These are phyloP conservation scores for Sanderia malayensis DNA, from an alignment of 30 jellyfish, hydroid and myxozoan species.

Conservation along the genomic window DNA sequence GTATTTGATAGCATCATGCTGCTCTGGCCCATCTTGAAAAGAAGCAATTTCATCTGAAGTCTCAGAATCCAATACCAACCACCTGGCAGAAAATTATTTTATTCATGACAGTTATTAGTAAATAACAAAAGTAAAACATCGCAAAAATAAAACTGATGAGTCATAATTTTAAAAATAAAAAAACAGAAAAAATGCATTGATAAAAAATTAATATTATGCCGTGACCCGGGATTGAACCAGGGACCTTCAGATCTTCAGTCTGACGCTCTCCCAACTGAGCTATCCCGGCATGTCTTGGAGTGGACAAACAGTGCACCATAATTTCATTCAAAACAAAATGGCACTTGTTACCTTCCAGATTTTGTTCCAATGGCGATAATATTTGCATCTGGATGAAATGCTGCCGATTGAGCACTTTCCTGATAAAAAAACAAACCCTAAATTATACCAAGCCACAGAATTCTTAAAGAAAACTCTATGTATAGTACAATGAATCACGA, in stretches of 20 bases:
- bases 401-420: slow-evolving; percentile 82
- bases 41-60: slow-evolving; percentile 43
- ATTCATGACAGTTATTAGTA: no score
- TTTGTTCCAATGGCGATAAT: slow-evolving; percentile 65
- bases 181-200: background rate
- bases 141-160: background rate
- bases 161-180: background rate
- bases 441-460: no score
- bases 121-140: background rate
- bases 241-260: slow-evolving; percentile 87
- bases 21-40: slow-evolving; percentile 68
- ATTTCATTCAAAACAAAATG: background rate
- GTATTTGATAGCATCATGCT: slow-evolving; percentile 54
- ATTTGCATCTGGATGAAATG: slow-evolving; percentile 66
- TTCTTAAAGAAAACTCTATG: no score
- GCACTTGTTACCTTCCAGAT: slow-evolving; percentile 63
- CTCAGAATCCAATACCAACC: slow-evolving; percentile 59
- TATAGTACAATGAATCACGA: no score
- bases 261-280: slow-evolving; percentile 90
- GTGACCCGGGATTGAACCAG: slow-evolving; percentile 62
- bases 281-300: slow-evolving; percentile 79
- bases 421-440: slow-evolving; percentile 3
- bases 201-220: background rate
- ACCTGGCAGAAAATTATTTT: no score
- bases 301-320: no score